Evolutionary conservation across 2,113 vertebrate genomes (phyloP), one percentile per base, ranked within the genome.

Genomic region (Atherinomorus stipes): DNA sequence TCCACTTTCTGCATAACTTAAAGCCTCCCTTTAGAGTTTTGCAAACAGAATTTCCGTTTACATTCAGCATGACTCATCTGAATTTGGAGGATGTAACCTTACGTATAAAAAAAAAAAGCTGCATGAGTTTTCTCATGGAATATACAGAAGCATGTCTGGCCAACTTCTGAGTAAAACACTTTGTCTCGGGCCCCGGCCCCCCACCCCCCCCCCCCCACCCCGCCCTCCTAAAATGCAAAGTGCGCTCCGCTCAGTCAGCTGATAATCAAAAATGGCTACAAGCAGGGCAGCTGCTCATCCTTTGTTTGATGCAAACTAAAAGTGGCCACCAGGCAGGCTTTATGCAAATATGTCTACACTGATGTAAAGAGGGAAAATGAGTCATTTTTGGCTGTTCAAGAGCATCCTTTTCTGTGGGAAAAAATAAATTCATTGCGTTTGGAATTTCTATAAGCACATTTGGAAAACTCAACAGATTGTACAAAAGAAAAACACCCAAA

Each of bases 21-120:
- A 83, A 80, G 58, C 4, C 57, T 21, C 54, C 69, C 63, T 42
- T 28, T 64, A 54, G 47, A 66, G 64, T 37, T 62, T 75, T 28
- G 31, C 42, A 47, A 54, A 38, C 49, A 60, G 16, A 42, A 37
- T 40, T 49, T n/a, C 11, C 73, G 40, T 76, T 81, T 28, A 28
- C 28, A 34, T 34, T 34, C 31, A 34, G 9, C 31, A 34, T 34
- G 5, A 34, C 31, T 34, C 28, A 31, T 31, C 31, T 34, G 31
- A 34, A 34, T 34, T 34, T 4, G 9, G 31, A 9, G 31, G 31
- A 34, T 34, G 31, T 34, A 34, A 34, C 8, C 31, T 34, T 7
- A 31, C 5, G 8, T 34, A 7, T 34, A 9, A 34, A 34, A 4
- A 34, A 34, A 4, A 7, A 34, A 7, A 34, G 31, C 5, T 7